Conservation (phyloP, 2,888 invertebrate genomes). For the Electrophaes corylata region DNA sequence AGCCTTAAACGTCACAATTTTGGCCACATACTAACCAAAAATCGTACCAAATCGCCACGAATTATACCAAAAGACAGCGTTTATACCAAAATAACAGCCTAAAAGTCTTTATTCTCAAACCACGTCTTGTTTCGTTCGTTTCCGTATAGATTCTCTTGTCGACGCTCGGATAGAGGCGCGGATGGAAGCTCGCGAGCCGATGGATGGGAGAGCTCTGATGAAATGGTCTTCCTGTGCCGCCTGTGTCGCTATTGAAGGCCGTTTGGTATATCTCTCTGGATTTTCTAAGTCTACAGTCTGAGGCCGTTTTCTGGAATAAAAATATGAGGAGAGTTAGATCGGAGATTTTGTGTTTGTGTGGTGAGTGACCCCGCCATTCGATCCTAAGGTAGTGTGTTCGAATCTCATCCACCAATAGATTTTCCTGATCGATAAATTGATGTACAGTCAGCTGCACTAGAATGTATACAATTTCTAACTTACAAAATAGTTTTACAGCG, state of each 20-base stretch:
- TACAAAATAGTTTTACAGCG: no score
- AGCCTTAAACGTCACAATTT: no score
- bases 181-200: conserved; percentile 72
- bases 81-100: conserved; percentile 4
- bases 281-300: conserved; percentile 51
- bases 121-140: conserved; percentile 22
- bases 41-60: conserved; percentile 3
- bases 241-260: conserved; percentile 48
- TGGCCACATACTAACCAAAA: background rate
- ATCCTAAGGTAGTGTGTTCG: no score
- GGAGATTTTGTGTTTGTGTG: no score
- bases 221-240: conserved; percentile 57
- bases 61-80: conserved; percentile 11
- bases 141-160: conserved; percentile 44
- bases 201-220: conserved; percentile 61
- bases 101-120: conserved; percentile 28
- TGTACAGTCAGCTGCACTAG: no score
- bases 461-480: no score
- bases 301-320: conserved; percentile 53
- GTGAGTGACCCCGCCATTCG: no score
- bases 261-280: conserved; percentile 61
- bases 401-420: no score
- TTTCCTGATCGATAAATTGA: no score
- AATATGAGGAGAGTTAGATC: background rate
- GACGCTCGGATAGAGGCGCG: conserved; percentile 64